Evolutionary conservation across 2,797 vertebrate genomes (phyloP), one percentile per base, ranked within the genome.

Genomic region (Lemur catta): DNA sequence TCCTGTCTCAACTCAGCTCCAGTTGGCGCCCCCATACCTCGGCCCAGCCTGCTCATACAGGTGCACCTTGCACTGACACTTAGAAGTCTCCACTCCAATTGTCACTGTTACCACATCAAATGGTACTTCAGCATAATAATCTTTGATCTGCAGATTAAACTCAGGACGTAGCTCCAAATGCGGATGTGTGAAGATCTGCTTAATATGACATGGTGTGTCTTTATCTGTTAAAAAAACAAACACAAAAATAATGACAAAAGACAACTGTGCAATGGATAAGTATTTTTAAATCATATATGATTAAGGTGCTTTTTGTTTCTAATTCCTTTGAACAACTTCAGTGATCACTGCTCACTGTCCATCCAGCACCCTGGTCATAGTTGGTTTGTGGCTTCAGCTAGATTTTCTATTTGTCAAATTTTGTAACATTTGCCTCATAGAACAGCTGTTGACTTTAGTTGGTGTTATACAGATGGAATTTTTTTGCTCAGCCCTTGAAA

Each of bases 91-190:
- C 0, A 99, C 99, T 41, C 98, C 98, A 94, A 99, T 99, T 69
- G 98, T 98, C 89, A 99, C 98, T 10, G 97, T 99, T 89, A 99
- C 98, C 41, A 99, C 98, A 97, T 99, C 99, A 24, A 99, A 99
- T 63, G 99, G 99, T 30, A 99, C 99, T 97, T 99, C 99, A 8
- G 98, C 98, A 1, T 98, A 98, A 97, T 99, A 99, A 94, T 99
- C 99, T 98, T 98, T 99, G 96, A 99, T 98, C 97, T 98, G 90
- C 9, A 99, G 99, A 85, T 98, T 99, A 98, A 99, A 99, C 59
- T 98, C 98, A 14, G 99, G 99, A 75, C 98, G 99, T 96, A 99
- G 97, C 26, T 98, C 97, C 98, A 99, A 98, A 65, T 98, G 98
- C 38, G 99, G 99, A 97, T 98, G 98, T 4, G 98, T 99, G 98